phyloP scores from a whole-genome alignment of 2,797 vertebrate genomes.

The Hozukius guyotensis region DNA sequence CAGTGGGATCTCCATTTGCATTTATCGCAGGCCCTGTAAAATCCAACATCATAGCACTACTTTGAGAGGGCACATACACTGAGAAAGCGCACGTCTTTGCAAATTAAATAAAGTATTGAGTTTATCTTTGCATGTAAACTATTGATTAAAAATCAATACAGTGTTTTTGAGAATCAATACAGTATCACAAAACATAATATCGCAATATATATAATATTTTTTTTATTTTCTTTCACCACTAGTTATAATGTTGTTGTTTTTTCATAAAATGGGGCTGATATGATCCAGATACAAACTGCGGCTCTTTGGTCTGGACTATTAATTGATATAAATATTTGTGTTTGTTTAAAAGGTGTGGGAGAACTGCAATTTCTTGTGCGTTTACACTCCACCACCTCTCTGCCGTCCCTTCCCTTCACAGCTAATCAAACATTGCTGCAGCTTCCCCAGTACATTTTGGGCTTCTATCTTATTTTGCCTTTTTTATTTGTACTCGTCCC shows the following conservation, averaged over 20 bases:
- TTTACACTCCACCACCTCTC: not conserved
- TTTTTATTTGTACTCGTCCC: slow-evolving; percentile 57
- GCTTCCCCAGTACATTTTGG: slow-evolving; percentile 38
- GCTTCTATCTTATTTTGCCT: slow-evolving; percentile 42
- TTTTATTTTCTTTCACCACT: no score
- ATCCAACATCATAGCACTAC: no score
- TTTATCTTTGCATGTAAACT: no score
- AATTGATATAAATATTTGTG: slow-evolving; percentile 36
- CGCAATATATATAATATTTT: no score
- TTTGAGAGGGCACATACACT: no score
- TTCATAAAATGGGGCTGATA: not conserved
- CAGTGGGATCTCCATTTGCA: no score
- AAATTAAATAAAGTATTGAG: no score
- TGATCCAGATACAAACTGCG: slow-evolving; percentile 16
- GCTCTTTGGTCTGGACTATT: not conserved
- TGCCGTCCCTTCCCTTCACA: slow-evolving; percentile 18
- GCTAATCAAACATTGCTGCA: slow-evolving; percentile 61
- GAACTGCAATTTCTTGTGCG: slow-evolving; percentile 24
- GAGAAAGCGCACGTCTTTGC: no score
- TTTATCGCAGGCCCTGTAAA: no score
- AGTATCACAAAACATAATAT: no score
- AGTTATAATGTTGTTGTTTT: not conserved
- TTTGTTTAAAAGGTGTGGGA: slow-evolving; percentile 22
- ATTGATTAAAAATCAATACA: fast-evolving
- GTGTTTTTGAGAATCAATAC: no score